Conservation (phyloP, 2,888 invertebrate genomes). For the Drosophila monieri region DNA sequence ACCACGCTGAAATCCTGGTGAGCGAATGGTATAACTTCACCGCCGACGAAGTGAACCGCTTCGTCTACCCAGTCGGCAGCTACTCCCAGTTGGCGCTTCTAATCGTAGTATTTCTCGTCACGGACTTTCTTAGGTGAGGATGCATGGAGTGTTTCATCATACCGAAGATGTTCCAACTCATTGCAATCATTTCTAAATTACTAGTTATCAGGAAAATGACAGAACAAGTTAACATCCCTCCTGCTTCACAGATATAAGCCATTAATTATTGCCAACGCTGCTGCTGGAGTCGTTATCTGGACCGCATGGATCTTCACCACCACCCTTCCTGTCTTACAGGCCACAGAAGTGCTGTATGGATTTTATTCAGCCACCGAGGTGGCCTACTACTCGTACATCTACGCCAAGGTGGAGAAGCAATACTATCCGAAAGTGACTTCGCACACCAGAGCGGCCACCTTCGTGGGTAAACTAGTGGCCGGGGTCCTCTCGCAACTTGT, state of each 20-base stretch:
- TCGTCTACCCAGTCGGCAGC: slow-evolving; percentile 93
- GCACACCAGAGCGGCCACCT: slow-evolving; percentile 88
- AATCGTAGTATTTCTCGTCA: slow-evolving; percentile 91
- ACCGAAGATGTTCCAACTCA: not conserved
- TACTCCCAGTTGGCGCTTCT: slow-evolving; percentile 92
- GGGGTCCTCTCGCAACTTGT: slow-evolving; percentile 88
- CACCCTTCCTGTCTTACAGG: slow-evolving; percentile 89
- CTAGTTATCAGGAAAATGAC: not conserved
- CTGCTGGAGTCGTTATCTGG: slow-evolving; percentile 90
- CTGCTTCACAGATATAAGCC: slow-evolving; percentile 89
- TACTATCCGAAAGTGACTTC: slow-evolving; percentile 90
- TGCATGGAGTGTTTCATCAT: too few species aligned
- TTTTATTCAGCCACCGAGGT: slow-evolving; percentile 94
- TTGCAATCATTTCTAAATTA: not conserved
- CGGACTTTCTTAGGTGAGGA: slow-evolving; percentile 88
- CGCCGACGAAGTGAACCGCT: slow-evolving; percentile 83
- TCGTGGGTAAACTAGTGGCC: slow-evolving; percentile 88
- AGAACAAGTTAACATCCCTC: not conserved
- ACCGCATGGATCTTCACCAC: slow-evolving; percentile 90
- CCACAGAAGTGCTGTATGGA: slow-evolving; percentile 90
- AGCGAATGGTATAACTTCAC: slow-evolving; percentile 92
- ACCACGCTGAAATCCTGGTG: slow-evolving; percentile 90
- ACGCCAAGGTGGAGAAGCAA: slow-evolving; percentile 90
- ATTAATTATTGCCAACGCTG: slow-evolving; percentile 90
- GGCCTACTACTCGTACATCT: slow-evolving; percentile 96